These are phyloP conservation scores for Emydoidea blandingii DNA, from an alignment of 2,797 vertebrate genomes.

Conservation along the genomic window DNA sequence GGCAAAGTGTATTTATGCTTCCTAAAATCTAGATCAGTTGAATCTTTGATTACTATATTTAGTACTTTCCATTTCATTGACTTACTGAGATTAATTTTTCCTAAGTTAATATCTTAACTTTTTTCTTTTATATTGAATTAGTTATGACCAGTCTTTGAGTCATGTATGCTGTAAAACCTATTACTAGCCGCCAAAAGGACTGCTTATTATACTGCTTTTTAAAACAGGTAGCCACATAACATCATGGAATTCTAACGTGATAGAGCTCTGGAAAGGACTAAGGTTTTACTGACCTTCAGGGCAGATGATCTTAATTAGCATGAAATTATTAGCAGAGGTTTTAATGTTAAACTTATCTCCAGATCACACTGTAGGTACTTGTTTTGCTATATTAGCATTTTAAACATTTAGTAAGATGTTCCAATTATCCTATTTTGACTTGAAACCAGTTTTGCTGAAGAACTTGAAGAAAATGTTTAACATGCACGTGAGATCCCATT, in stretches of 20 bases:
- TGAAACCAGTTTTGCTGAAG: not conserved
- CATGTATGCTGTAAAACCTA: not conserved
- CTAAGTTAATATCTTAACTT: not conserved
- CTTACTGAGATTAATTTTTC: not conserved
- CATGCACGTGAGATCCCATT: not conserved
- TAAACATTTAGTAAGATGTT: not conserved
- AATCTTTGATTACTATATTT: not conserved
- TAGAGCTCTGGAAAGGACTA: not conserved
- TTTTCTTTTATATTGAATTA: not conserved
- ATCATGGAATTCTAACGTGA: not conserved
- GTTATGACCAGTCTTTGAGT: not conserved
- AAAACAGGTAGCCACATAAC: not conserved
- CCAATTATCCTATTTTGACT: not conserved
- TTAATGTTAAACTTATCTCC: not conserved
- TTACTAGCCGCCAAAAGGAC: not conserved
- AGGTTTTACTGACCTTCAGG: not conserved
- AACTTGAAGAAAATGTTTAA: not conserved
- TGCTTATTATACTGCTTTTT: not conserved
- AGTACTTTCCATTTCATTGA: not conserved
- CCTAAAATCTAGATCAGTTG: not conserved
- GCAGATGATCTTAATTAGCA: not conserved
- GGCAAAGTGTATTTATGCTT: not conserved
- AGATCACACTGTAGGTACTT: rapidly evolving
- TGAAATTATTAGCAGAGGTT: not conserved
- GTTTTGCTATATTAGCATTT: not conserved